phyloP scores from a whole-genome alignment of 2,888 invertebrate genomes.

The Lasioglossum vierecki region DNA sequence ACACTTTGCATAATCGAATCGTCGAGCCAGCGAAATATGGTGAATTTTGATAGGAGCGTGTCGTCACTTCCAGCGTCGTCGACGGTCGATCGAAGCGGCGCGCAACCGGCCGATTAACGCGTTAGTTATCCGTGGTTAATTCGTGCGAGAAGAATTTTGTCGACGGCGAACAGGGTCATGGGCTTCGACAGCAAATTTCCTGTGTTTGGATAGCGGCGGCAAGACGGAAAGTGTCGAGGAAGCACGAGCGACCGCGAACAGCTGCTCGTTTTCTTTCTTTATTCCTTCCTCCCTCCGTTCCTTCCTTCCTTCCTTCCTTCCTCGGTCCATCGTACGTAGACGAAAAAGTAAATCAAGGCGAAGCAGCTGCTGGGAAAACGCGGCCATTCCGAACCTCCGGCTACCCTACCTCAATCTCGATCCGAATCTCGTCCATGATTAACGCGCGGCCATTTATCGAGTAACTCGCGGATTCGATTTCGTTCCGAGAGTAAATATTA shows the following conservation, averaged over 20 bases:
- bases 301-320: neutral
- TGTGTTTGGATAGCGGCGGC: constrained; percentile 47
- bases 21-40: neutral
- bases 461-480: neutral
- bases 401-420: neutral
- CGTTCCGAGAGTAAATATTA: neutral
- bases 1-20: constrained; percentile 6
- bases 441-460: neutral
- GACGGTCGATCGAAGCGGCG: constrained; percentile 7
- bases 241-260: constrained; percentile 50
- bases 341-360: constrained; percentile 63
- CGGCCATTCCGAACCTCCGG: constrained; percentile 36
- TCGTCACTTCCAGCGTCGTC: constrained; percentile 7
- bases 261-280: constrained; percentile 52
- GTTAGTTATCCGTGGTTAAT: neutral
- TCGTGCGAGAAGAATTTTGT: constrained; percentile 4
- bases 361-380: constrained; percentile 63
- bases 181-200: constrained; percentile 20
- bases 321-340: constrained; percentile 28
- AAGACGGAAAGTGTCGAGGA: constrained; percentile 17
- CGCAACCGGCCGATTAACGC: neutral
- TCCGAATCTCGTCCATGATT: neutral
- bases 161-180: constrained; percentile 3
- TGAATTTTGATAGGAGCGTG: constrained; percentile 21
- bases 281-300: constrained; percentile 11